Evolutionary conservation across 2,888 invertebrate genomes (phyloP).

Genomic region (Amphimallon solstitiale): DNA sequence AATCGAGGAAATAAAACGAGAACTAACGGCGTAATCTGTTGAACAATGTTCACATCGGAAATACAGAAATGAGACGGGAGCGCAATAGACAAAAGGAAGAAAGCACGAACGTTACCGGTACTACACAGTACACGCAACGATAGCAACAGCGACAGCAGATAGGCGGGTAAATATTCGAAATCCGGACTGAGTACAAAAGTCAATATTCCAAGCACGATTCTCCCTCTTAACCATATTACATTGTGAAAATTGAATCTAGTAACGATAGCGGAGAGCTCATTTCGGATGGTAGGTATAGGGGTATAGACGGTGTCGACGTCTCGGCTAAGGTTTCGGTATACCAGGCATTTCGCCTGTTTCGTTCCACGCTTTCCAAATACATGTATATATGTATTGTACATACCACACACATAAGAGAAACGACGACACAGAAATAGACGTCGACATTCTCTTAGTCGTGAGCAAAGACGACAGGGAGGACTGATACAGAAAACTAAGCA

Average conservation of each 20-base stretch:
- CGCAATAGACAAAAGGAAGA: not conserved
- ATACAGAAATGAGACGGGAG: no score
- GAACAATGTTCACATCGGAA: no score
- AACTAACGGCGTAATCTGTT: no score
- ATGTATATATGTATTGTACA: not conserved
- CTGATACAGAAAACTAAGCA: slow-evolving; percentile 55
- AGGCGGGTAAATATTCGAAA: slow-evolving; percentile 48
- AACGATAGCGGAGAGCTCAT: slow-evolving; percentile 58
- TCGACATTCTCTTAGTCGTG: not conserved
- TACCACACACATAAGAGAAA: not conserved
- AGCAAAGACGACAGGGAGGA: slow-evolving; percentile 37
- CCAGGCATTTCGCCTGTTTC: not conserved
- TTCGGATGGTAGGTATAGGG: slow-evolving; percentile 47
- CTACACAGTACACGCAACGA: slow-evolving; percentile 5
- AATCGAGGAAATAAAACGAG: no score
- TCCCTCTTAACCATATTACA: slow-evolving; percentile 61
- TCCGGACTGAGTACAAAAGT: slow-evolving; percentile 57
- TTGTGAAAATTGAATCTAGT: slow-evolving; percentile 62
- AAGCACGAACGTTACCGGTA: not conserved
- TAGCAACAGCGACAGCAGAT: slow-evolving; percentile 13
- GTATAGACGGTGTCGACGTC: slow-evolving; percentile 21
- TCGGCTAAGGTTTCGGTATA: not conserved
- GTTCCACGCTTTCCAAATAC: not conserved
- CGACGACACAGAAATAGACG: no score
- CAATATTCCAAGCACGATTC: slow-evolving; percentile 62